Base-by-base conservation (phyloP, 1,140 invertebrate species). In the Microplitis mediator region DNA sequence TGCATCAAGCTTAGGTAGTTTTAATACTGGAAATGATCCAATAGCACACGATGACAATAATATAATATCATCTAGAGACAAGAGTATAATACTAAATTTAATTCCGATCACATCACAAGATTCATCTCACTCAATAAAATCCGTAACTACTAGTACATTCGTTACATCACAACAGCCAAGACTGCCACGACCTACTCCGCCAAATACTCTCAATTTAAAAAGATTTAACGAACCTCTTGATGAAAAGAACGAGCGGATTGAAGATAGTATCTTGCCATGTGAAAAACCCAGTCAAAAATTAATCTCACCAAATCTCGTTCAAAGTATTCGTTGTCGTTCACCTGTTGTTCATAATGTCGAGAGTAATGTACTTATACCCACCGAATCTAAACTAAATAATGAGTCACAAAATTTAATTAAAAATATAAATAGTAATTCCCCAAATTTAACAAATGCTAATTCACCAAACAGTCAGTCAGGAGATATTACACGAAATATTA, bases 191-290 rank as follows among this genome's bases (percentile, higher is more conserved):
- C 93, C 93, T 0, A 93, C 93, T 70, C 92, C 93, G 74, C 94
- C 94, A 4, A 95, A 94, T 80, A 95, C 94, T 14, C 84, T 95
- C 73, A 95, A 94, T 86, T 88, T 95, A 68, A 90, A 84, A 45
- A 85, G 81, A 4, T 86, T 87, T 75, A 87, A 87, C 72, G 86
- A 87, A 66, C 86, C 86, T 2, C 60, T 85, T 69, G 84, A 84
- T 60, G 39, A 72, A 3, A 80, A 81, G 64, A 83, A 81, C 62
- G 79, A 81, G 31, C 78, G 76, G 14, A 76, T 79, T 39, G 80
- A 82, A 51, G 23, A 14, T 16, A 80, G 82, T 45, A 80, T 84
- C 34, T 86, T 82, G 34, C 79, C 85, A 9, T 74, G 70, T 54
- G 85, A 87, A 54, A 85, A 84, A 68, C 71, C 85, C 5, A 85